phyloP scores from a whole-genome alignment of 2,113 vertebrate genomes.

The Nibea albiflora region DNA sequence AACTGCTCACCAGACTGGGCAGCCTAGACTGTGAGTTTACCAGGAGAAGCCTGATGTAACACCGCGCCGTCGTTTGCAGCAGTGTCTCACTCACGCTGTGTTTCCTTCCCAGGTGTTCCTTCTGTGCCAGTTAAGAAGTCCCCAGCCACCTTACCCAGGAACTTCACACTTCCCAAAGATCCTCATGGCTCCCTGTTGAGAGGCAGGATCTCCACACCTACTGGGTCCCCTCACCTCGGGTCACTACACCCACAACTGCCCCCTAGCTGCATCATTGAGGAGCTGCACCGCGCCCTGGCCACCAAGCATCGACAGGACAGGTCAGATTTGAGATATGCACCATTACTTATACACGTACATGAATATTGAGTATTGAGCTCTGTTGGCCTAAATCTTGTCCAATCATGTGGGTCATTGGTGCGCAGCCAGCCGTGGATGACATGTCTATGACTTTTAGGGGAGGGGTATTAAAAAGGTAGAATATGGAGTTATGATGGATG shows the following conservation, averaged over 20 bases:
- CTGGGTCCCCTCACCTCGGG: slow-evolving; percentile 91
- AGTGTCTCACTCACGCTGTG: neutral
- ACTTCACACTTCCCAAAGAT: slow-evolving; percentile 86
- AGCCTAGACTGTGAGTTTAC: slow-evolving; percentile 82
- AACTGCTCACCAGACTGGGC: slow-evolving; percentile 82
- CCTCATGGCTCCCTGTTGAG: slow-evolving; percentile 83
- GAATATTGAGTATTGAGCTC: slow-evolving; percentile 21
- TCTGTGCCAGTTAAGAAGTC: slow-evolving; percentile 85
- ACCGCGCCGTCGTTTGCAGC: rapidly evolving
- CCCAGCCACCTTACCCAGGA: slow-evolving; percentile 85
- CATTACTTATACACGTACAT: neutral
- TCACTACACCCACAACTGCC: slow-evolving; percentile 89
- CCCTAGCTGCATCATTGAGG: slow-evolving; percentile 96
- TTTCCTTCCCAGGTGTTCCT: slow-evolving; percentile 68
- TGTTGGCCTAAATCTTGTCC: slow-evolving; percentile 69
- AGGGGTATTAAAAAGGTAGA: neutral
- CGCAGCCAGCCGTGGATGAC: neutral
- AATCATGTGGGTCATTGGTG: slow-evolving; percentile 66
- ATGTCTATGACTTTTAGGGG: slow-evolving; percentile 1
- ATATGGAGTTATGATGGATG: neutral
- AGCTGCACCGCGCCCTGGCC: slow-evolving; percentile 94
- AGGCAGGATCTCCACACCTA: slow-evolving; percentile 91
- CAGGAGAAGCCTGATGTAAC: neutral
- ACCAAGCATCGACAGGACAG: slow-evolving; percentile 97
- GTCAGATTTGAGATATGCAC: slow-evolving; percentile 68